Evolutionary conservation across 2,888 invertebrate genomes (phyloP).

Genomic region (Ennomos fuscantarius): DNA sequence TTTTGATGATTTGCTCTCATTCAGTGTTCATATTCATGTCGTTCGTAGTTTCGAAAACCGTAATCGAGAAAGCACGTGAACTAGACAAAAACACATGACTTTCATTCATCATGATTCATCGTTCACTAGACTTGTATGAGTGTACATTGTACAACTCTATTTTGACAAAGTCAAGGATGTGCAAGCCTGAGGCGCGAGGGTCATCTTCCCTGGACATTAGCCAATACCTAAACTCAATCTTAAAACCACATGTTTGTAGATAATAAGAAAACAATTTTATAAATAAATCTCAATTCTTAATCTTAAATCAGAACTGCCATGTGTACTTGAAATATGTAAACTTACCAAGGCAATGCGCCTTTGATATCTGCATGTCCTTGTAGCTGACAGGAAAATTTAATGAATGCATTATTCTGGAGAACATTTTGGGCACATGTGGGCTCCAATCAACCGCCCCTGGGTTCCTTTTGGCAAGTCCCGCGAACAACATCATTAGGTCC

Average conservation of each 20-base stretch:
- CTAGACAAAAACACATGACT: neutral
- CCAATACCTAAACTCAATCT: no score
- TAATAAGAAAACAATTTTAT: no score
- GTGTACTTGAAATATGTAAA: conserved; percentile 33
- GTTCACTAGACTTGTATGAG: neutral
- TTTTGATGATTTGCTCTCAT: no score
- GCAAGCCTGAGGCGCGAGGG: no score
- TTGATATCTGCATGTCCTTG: conserved; percentile 86
- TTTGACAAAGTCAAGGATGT: no score
- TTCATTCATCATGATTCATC: no score
- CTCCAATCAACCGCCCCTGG: conserved; percentile 96
- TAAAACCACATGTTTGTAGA: no score
- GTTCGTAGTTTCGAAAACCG: no score
- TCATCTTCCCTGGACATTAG: no score
- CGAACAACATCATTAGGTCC: conserved; percentile 90
- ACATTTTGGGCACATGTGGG: conserved; percentile 91
- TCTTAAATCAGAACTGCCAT: no score
- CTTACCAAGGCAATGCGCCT: conserved; percentile 78
- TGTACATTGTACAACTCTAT: neutral
- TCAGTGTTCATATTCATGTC: no score
- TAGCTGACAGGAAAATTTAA: conserved; percentile 92
- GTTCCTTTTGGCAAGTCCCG: conserved; percentile 89
- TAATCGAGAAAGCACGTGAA: neutral
- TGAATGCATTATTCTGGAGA: conserved; percentile 88
- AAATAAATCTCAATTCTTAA: no score